Evolutionary conservation across 2,888 invertebrate genomes (phyloP), one percentile per base, ranked within the genome.

Genomic region (Hyposoter dolosus): DNA sequence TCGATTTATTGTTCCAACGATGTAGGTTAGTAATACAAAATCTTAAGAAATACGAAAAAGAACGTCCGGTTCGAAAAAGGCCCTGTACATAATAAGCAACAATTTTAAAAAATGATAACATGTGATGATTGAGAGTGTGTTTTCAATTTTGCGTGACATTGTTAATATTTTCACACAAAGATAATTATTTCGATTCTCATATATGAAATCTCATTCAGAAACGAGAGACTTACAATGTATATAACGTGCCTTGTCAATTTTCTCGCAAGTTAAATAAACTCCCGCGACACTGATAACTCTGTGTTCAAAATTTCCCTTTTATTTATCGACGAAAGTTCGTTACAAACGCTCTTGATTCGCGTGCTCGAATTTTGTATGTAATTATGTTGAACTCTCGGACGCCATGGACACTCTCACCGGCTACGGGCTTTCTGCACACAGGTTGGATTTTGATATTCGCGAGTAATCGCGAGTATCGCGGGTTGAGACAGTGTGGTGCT

Each of bases 351-450:
- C 32, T 4, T 32, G 6, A 53, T 28, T 63, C 17, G 9, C 5
- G 23, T 35, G 50, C 65, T 65, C 15, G 65, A 35, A 76, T 65
- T 50, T 50, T 35, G 12, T n/a, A 7, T 28, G 23, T 40, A 47
- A 35, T 65, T 40, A 17, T 53, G 15, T 35, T 65, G 40, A 12
- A 28, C 9, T 63, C 17, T 35, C 23, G 50, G 66, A 53, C 77
- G 50, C 77, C 77, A 77, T 77, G 19, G 65, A 66, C 76, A 77
- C 65, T 50, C 19, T n/a, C 9, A 19, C 45, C 63, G 63, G 19
- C 60, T 28, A 60, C 28, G 6, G 56, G 23, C 28, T 28, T 28
- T 28, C 7, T 5, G 12, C n/a, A n/a, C n/a, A n/a, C n/a, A 10
- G 19, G n/a, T 28, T 28, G 28, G 19, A 40, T 40, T 40, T 40